Conservation (phyloP, 2,113 vertebrate species). For the Solea solea region DNA sequence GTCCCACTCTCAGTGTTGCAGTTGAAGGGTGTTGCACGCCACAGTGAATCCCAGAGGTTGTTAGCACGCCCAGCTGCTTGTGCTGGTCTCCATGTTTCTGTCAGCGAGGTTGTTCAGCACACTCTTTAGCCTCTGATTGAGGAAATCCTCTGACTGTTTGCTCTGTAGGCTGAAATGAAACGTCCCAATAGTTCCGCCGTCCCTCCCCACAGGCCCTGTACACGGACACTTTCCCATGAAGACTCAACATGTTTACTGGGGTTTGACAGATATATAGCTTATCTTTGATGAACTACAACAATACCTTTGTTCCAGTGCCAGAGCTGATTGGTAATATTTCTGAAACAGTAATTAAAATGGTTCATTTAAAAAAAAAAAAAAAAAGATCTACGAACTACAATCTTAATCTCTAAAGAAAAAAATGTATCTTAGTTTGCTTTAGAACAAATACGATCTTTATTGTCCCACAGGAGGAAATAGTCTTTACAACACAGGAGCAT, state of each 20-base stretch:
- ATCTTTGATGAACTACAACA: conserved; percentile 43
- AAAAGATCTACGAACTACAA: no score
- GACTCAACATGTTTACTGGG: conserved; percentile 60
- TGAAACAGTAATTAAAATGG: not conserved
- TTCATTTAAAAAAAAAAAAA: not conserved
- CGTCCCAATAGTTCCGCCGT: conserved; percentile 79
- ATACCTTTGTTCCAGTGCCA: conserved; percentile 7
- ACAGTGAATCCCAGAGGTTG: conserved; percentile 78
- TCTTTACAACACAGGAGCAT: conserved; percentile 9
- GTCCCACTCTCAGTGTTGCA: conserved; percentile 14
- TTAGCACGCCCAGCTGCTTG: conserved; percentile 80
- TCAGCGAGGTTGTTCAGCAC: conserved; percentile 84
- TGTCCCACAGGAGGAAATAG: not conserved
- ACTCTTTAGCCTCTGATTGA: conserved; percentile 82
- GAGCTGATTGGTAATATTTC: not conserved
- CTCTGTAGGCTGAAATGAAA: conserved; percentile 74
- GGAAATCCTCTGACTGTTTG: conserved; percentile 85
- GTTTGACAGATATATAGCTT: conserved; percentile 67
- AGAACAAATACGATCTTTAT: not conserved
- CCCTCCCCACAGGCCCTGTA: conserved; percentile 66
- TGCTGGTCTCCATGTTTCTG: conserved; percentile 79
- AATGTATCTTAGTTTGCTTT: not conserved
- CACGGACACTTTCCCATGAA: conserved; percentile 79
- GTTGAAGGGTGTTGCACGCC: conserved; percentile 61
- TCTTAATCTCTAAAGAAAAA: no score